Evolutionary conservation across 1,140 invertebrate species (phyloP), one percentile per base, ranked within the genome.

Genomic region (Drosophila sulfurigaster): DNA sequence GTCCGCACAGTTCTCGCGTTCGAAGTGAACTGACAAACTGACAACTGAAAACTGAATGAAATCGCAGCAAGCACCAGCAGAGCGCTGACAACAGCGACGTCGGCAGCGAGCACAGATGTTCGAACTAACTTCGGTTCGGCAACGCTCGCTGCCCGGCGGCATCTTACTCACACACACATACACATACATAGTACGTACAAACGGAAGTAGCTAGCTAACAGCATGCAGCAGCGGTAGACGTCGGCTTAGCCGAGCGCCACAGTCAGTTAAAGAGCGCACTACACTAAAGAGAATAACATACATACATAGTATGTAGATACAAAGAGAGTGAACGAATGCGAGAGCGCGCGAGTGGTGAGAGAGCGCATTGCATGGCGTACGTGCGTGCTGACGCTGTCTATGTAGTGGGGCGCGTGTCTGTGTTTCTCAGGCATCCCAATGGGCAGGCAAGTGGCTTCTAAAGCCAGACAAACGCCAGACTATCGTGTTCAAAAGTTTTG

Each of bases 1-100:
- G 85, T 82, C 81, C 82, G 82, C 79, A 80, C 83, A 73, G 75
- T 91, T 86, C 78, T 83, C 80, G 77, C 85, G 85, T 86, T 89
- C 75, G 72, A 86, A 83, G 51, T 78, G 78, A 86, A 82, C 79
- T 78, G 75, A 82, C 35, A 10, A 88, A 65, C 20, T 25, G 20
- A 25, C 20, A 25, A 64, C 43, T 68, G 71, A 74, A 57, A 85
- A 82, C 73, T 73, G 73, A 85, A 90, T 75, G 68, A 74, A 74
- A 66, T 57, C 48, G 67, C 67, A 69, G 62, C 58, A 51, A 20
- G 49, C 65, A 68, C 16, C 52, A 49, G 56, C 74, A 58, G 38
- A 46, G 62, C 68, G 57, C 32, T 32, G 58, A 48, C 43, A 35
- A 41, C 38, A 11, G 35, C 38, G 49, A 48, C 46, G 64, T 59